phyloP scores from a whole-genome alignment of 2,888 invertebrate species.

The Kuschelorhynchus macadamiae region DNA sequence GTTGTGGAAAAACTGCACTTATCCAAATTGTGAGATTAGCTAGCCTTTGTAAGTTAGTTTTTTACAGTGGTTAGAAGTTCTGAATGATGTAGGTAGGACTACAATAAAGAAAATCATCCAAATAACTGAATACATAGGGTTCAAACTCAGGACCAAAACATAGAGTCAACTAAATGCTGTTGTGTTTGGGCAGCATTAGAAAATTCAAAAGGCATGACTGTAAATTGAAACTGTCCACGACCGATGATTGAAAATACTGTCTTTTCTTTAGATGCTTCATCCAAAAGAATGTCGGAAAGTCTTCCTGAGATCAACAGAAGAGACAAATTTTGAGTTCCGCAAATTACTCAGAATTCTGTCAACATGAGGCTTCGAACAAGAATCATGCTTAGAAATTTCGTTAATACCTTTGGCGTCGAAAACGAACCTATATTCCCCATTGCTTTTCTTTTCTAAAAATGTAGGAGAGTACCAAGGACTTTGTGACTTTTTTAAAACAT shows the following conservation, averaged over 20 bases:
- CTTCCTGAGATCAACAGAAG: conserved; percentile 42
- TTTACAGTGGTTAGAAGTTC: conserved; percentile 19
- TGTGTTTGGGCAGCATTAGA: conserved; percentile 25
- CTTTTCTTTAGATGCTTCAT: conserved; percentile 47
- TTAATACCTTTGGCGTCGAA: conserved; percentile 39
- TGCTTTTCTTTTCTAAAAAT: conserved; percentile 43
- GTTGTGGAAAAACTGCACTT: conserved; percentile 45
- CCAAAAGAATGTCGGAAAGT: conserved; percentile 41
- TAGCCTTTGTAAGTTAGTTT: conserved; percentile 6
- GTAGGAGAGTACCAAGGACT: conserved; percentile 39
- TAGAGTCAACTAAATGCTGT: conserved; percentile 29
- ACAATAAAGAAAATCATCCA: conserved; percentile 53
- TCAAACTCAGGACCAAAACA: conserved; percentile 32
- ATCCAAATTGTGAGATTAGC: conserved; percentile 37
- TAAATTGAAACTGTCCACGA: conserved; percentile 55
- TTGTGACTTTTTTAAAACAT: conserved; percentile 30
- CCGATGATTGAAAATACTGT: conserved; percentile 59
- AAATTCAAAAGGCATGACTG: conserved; percentile 19
- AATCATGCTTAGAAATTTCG: conserved; percentile 35
- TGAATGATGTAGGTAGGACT: conserved; percentile 48
- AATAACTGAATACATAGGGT: conserved; percentile 41
- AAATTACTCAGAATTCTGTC: conserved; percentile 38
- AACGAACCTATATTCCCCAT: conserved; percentile 33
- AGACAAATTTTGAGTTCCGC: conserved; percentile 27
- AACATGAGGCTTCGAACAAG: conserved; percentile 36